Evolutionary conservation across 2,113 vertebrate species (phyloP).

Genomic region (Cryptotis parvus): DNA sequence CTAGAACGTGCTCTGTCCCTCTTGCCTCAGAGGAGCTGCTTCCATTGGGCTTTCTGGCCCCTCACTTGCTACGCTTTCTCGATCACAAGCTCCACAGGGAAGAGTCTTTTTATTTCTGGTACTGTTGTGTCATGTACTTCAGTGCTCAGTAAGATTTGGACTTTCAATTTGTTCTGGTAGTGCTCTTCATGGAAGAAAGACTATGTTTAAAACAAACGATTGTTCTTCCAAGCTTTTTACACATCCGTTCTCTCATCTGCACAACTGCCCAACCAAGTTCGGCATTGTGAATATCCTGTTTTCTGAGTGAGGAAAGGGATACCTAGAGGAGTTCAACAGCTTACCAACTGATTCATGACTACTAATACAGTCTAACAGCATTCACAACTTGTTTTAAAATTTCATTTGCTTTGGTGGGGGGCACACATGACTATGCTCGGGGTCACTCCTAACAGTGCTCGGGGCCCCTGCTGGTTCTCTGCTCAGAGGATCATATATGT

Average conservation of each 20-base stretch:
- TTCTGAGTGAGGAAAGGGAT: background rate
- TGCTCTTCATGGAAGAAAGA: background rate
- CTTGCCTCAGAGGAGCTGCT: background rate
- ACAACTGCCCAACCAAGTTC: background rate
- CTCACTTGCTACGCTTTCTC: background rate
- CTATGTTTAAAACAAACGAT: accelerated
- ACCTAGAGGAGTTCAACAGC: background rate
- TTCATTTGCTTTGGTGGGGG: too few relatives aligned
- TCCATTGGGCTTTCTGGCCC: background rate
- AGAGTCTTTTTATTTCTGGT: slow-evolving; percentile 25
- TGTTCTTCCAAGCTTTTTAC: background rate
- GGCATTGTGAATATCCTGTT: background rate
- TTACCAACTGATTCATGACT: background rate
- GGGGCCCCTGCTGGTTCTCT: too few relatives aligned
- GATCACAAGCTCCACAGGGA: background rate
- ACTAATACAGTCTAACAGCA: background rate
- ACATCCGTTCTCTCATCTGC: background rate
- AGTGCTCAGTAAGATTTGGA: background rate
- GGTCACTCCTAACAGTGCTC: too few relatives aligned
- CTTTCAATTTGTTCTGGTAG: slow-evolving; percentile 20
- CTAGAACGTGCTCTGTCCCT: background rate
- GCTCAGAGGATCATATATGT: too few relatives aligned
- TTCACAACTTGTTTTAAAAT: background rate
- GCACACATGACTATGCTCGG: background rate
- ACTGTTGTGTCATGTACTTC: background rate